Evolutionary conservation across 2,797 vertebrate species (phyloP).

Genomic region (Centropyge bicolor): DNA sequence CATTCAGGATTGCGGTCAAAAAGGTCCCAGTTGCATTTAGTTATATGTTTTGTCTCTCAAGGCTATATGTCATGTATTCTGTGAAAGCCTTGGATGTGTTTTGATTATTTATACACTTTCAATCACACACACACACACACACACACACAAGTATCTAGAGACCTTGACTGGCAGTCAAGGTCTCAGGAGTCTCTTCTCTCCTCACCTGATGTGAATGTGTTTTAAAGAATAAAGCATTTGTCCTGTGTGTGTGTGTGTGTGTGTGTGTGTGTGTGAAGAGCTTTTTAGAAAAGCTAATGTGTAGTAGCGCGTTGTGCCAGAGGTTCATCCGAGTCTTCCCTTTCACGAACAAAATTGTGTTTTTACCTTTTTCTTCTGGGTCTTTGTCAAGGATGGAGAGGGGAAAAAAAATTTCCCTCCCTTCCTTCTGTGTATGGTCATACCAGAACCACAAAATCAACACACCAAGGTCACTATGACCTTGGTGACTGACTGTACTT

Average conservation of each 20-base stretch:
- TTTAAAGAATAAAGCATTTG: constrained; percentile 51
- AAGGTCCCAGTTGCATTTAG: constrained; percentile 14
- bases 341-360: constrained; percentile 43
- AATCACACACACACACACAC: constrained; percentile 13
- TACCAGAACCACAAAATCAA: constrained; percentile 21
- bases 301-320: constrained; percentile 18
- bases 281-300: constrained; percentile 32
- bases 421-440: constrained; percentile 5
- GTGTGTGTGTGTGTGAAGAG: constrained; percentile 24
- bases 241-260: constrained; percentile 17
- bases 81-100: constrained; percentile 31
- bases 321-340: constrained; percentile 38
- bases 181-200: constrained; percentile 47
- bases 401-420: constrained; percentile 2
- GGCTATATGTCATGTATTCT: constrained; percentile 13
- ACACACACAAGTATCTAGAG: constrained; percentile 22
- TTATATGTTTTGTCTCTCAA: constrained; percentile 39
- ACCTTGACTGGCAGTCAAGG: constrained; percentile 55
- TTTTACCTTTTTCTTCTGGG: constrained; percentile 25
- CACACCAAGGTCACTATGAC: constrained; percentile 50
- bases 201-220: constrained; percentile 33
- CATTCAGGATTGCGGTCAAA: constrained; percentile 1
- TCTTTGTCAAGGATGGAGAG: constrained; percentile 48
- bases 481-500: constrained; percentile 41
- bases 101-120: constrained; percentile 5